Percentiles rank a stretch among this genome's conserved stretches.
phyloP scores from a whole-genome alignment of 2,113 vertebrate species.

The Mungos mungo region DNA sequence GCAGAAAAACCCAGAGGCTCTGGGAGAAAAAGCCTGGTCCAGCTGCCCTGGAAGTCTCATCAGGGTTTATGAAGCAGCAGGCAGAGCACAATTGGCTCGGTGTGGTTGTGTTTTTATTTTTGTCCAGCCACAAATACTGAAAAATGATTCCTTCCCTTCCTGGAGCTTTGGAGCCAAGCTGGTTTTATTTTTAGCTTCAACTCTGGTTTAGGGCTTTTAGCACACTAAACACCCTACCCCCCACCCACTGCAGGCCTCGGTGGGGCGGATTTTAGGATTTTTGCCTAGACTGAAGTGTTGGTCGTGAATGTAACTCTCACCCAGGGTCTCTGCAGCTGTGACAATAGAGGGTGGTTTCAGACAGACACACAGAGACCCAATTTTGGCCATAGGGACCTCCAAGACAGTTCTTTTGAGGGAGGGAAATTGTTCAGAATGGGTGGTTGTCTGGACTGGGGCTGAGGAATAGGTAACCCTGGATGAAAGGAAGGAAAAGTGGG shows the following conservation, averaged over 20 bases:
- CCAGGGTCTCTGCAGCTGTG: not conserved
- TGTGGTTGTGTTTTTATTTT: constrained; percentile 78
- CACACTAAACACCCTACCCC: not conserved
- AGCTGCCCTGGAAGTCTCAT: constrained; percentile 9
- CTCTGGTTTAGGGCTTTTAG: constrained; percentile 52
- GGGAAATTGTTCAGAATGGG: not conserved
- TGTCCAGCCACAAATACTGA: constrained; percentile 66
- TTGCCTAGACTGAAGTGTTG: not conserved
- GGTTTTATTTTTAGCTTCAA: constrained; percentile 44
- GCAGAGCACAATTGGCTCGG: constrained; percentile 45
- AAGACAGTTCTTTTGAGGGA: not conserved
- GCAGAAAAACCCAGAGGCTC: constrained; percentile 4
- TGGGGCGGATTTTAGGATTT: not conserved
- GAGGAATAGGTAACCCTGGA: not conserved
- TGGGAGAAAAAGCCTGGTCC: constrained; percentile 12
- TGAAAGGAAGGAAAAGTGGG: not conserved
- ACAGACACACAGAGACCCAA: not conserved
- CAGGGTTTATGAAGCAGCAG: constrained; percentile 5
- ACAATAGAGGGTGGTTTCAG: constrained; percentile 39
- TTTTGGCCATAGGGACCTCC: constrained; percentile 1
- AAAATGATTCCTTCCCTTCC: constrained; percentile 67
- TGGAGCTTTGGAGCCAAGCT: constrained; percentile 40
- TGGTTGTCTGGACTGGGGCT: not conserved
- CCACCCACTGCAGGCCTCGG: not conserved
- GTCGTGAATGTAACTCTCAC: not conserved